Base-by-base conservation (phyloP, 2,888 invertebrate species). In the Mythimna albipuncta region DNA sequence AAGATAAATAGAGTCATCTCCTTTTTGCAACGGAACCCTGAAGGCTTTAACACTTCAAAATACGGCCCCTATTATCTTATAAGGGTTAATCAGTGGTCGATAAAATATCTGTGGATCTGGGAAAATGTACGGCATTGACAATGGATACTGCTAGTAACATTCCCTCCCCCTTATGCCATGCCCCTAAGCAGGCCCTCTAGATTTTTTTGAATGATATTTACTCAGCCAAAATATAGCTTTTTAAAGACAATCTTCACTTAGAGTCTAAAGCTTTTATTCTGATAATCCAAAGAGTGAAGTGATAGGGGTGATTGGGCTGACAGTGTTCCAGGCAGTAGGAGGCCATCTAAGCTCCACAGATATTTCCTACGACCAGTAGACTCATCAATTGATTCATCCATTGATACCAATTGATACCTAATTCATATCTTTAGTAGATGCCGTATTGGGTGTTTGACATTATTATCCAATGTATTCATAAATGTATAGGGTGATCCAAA, bases 1-100 rank as follows among this genome's bases (percentile, higher is more conserved):
- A 13, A 3, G 13, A 44, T 9, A 2, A 6, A 54, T 35, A 57
- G 10, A 4, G 2, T n/a, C 41, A 21, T 32, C n/a, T 19, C 16
- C 2, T 41, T 58, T 58, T 57, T 19, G 11, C 21, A 44, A 58
- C 9, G 1, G 6, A 50, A 32, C 13, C 21, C 6, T 54, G 44
- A 32, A 10, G n/a, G 55, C 32, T 35, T 19, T 3, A 44, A 52
- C 77, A 73, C n/a, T 38, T 74, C 54, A 61, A 38, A 77, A 69
- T 77, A 77, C 13, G 44, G n/a, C 2, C 35, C 61, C n/a, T 50
- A 11, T 41, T 16, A 44, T 26, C 11, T 19, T 5, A 47, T 65
- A n/a, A 38, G 16, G 26, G 44, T 41, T 72, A n/a, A 47, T 32
- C 50, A 64, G 19, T 64, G 47, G 13, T 57, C 13, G 13, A 19